phyloP scores from a whole-genome alignment of 2,888 invertebrate species.

The Synergus japonicus region DNA sequence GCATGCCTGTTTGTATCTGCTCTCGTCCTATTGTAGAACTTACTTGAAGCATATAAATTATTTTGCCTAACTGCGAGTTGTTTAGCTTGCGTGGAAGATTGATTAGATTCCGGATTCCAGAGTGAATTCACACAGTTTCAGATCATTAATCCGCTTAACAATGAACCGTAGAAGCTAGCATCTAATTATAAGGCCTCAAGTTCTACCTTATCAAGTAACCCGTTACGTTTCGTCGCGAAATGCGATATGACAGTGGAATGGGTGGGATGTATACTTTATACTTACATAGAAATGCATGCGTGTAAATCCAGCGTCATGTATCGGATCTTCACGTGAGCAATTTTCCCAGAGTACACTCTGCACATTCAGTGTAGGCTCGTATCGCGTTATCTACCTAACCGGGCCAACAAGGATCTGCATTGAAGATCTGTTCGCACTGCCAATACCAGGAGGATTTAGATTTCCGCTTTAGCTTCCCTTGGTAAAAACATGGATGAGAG shows the following conservation, averaged over 20 bases:
- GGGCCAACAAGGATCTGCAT: conserved; percentile 50
- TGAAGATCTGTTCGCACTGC: conserved; percentile 55
- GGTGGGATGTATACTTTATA: background rate
- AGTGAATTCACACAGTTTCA: background rate
- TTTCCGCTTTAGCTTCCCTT: conserved; percentile 44
- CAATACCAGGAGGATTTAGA: conserved; percentile 51
- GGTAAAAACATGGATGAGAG: conserved; percentile 1
- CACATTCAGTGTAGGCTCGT: conserved; percentile 53
- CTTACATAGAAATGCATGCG: background rate
- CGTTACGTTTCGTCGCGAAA: conserved; percentile 53
- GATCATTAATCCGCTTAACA: background rate
- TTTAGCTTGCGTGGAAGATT: too few relatives aligned
- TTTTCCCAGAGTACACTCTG: conserved; percentile 61
- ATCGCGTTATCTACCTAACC: conserved; percentile 56
- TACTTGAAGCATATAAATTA: too few relatives aligned
- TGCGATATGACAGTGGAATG: conserved; percentile 44
- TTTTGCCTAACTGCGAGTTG: too few relatives aligned
- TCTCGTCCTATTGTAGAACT: too few relatives aligned
- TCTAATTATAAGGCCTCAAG: background rate
- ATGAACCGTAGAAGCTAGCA: background rate
- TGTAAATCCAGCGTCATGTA: conserved; percentile 4
- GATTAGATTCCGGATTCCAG: background rate
- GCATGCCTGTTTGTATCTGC: too few relatives aligned
- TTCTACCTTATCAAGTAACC: conserved; percentile 47
- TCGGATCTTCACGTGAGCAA: conserved; percentile 46